Evolutionary conservation across 1,140 invertebrate species (phyloP).

Genomic region (Lineus longissimus): DNA sequence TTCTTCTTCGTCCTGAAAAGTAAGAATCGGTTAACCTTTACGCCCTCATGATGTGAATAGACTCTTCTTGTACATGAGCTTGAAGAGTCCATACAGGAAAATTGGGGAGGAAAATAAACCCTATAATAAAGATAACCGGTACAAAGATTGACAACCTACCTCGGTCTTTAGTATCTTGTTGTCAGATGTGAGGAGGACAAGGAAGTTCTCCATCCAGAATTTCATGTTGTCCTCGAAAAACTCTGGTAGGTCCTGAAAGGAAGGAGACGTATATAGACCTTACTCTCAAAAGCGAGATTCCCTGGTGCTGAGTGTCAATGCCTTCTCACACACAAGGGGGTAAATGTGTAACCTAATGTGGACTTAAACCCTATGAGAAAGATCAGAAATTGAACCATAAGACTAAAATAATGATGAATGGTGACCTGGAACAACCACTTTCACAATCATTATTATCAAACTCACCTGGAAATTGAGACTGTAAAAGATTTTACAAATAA

Average conservation of each 20-base stretch:
- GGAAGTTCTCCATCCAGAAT: conserved; percentile 89
- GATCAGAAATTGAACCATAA: no score
- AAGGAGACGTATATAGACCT: conserved; percentile 14
- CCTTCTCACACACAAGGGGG: no score
- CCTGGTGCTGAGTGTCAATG: conserved; percentile 4
- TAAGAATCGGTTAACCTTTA: conserved; percentile 2
- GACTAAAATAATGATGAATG: no score
- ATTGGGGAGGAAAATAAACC: no score
- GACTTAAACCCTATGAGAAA: no score
- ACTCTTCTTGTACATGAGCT: background rate
- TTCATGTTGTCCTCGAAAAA: conserved; percentile 98
- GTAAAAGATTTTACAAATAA: conserved; percentile 95
- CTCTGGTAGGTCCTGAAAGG: conserved; percentile 82
- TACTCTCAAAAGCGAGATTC: conserved; percentile 1
- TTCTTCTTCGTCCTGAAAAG: conserved; percentile 75
- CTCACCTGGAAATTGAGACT: conserved; percentile 87
- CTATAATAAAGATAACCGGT: no score
- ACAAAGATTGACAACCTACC: no score
- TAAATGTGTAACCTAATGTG: no score
- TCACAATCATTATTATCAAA: no score
- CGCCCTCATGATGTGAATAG: no score
- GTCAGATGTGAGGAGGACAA: conserved; percentile 73
- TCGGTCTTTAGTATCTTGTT: conserved; percentile 62
- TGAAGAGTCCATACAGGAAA: no score
- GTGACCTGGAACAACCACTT: background rate